These are phyloP conservation scores for Drosophila ananassae DNA, from an alignment of 1,140 invertebrate genomes.

Conservation along the genomic window DNA sequence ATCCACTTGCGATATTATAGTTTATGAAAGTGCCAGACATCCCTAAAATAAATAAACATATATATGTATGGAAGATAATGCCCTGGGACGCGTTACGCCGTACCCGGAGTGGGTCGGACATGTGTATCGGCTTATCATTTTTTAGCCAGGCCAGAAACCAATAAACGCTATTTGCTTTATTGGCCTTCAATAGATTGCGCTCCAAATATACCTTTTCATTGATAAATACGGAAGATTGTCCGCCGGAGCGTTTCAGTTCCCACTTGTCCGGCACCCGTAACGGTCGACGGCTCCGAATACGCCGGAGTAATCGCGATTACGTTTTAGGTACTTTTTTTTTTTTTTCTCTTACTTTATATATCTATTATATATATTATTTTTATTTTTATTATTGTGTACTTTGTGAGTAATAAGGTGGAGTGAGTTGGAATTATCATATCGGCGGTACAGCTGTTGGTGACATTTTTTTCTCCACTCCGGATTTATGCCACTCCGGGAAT, in stretches of 20 bases:
- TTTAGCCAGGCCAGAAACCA: constrained; percentile 29
- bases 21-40: constrained; percentile 14
- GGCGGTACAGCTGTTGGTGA: constrained; percentile 13
- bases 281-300: constrained; percentile 27
- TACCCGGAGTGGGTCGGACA: constrained; percentile 4
- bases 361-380: constrained; percentile 18
- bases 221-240: constrained; percentile 41
- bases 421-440: not conserved
- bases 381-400: constrained; percentile 25
- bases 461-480: constrained; percentile 3
- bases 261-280: constrained; percentile 32
- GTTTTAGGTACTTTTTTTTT: constrained; percentile 12
- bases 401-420: constrained; percentile 28
- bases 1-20: not conserved
- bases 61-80: not conserved
- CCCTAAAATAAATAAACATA: not conserved
- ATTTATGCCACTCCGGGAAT: constrained; percentile 29
- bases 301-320: constrained; percentile 1
- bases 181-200: constrained; percentile 16
- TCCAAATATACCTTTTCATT: constrained; percentile 26
- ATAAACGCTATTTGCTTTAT: constrained; percentile 46
- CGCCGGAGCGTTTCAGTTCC: constrained; percentile 24
- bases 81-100: constrained; percentile 2
- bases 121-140: constrained; percentile 38
- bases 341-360: constrained; percentile 10